A percentile compares a stretch with the other conserved stretches of the same genome.
phyloP scores from a whole-genome alignment of 2,797 vertebrate species.

The Cottoperca gobio region DNA sequence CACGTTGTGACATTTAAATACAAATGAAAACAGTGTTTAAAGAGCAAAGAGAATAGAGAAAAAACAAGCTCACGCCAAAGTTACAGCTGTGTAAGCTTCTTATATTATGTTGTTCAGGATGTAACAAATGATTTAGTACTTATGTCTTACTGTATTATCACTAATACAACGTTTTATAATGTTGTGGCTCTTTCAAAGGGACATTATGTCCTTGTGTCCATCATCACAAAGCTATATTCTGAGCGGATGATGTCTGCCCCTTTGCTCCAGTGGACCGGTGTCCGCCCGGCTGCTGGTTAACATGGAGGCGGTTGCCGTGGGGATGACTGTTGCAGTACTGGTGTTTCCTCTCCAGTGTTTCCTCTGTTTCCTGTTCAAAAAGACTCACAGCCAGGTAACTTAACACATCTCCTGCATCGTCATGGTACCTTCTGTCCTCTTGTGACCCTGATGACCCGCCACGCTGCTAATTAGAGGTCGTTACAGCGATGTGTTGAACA shows the following conservation, averaged over 20 bases:
- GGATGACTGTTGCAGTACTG: slow-evolving; percentile 79
- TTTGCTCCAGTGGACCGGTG: slow-evolving; percentile 69
- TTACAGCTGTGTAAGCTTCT: no score
- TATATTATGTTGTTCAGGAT: no score
- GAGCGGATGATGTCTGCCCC: background rate
- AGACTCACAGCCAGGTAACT: slow-evolving; percentile 80
- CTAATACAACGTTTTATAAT: no score
- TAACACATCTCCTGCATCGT: no score
- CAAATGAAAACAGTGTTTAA: no score
- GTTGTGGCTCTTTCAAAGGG: background rate
- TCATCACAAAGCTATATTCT: background rate
- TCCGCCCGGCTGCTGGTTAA: slow-evolving; percentile 74
- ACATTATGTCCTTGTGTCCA: background rate
- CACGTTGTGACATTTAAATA: no score
- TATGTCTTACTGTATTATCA: no score
- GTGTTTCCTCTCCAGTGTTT: slow-evolving; percentile 85
- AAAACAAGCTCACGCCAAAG: no score
- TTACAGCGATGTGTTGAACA: slow-evolving; percentile 1
- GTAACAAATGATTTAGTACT: no score
- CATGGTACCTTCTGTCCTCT: no score
- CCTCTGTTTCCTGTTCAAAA: slow-evolving; percentile 84
- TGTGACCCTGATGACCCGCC: no score
- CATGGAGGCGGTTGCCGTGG: slow-evolving; percentile 79
- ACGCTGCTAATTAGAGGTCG: slow-evolving; percentile 32
- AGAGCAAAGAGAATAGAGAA: no score